A percentile compares a stretch with the other conserved stretches of the same genome.
Evolutionary conservation across 2,113 vertebrate genomes (phyloP).

Genomic region (Podarcis raffonei): DNA sequence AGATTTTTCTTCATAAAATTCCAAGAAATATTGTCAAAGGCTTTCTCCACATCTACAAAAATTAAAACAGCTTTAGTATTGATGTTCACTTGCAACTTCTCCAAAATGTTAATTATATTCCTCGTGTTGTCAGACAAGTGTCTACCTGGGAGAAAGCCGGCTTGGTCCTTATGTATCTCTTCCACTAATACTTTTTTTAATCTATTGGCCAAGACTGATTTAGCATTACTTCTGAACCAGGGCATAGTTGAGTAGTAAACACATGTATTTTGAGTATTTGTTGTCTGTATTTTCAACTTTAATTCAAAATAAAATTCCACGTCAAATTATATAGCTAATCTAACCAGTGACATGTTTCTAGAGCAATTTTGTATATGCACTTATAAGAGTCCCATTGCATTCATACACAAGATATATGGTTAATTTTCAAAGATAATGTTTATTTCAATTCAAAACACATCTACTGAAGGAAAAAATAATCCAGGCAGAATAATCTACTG

Average conservation of each 20-base stretch:
- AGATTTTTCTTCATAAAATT: no score
- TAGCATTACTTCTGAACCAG: not conserved
- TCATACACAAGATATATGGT: constrained; percentile 39
- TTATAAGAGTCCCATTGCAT: not conserved
- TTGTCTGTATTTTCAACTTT: not conserved
- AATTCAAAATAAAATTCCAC: not conserved
- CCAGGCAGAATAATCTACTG: constrained; percentile 32
- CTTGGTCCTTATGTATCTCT: no score
- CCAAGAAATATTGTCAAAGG: no score
- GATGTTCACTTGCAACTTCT: no score
- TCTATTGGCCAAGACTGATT: no score
- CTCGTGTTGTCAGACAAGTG: no score
- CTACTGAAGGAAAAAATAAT: constrained; percentile 41
- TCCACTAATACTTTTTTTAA: no score
- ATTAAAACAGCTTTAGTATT: no score
- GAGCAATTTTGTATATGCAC: not conserved
- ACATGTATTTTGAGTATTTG: not conserved
- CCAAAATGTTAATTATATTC: no score
- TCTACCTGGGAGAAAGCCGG: no score
- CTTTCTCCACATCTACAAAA: no score
- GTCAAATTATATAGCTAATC: not conserved
- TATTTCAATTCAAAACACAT: constrained; percentile 33
- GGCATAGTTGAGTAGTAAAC: not conserved
- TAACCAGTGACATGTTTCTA: not conserved
- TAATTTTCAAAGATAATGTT: constrained; percentile 43